Evolutionary conservation across 2,113 vertebrate genomes (phyloP), one percentile per base, ranked within the genome.

Genomic region (Apistogramma diplotaenia): DNA sequence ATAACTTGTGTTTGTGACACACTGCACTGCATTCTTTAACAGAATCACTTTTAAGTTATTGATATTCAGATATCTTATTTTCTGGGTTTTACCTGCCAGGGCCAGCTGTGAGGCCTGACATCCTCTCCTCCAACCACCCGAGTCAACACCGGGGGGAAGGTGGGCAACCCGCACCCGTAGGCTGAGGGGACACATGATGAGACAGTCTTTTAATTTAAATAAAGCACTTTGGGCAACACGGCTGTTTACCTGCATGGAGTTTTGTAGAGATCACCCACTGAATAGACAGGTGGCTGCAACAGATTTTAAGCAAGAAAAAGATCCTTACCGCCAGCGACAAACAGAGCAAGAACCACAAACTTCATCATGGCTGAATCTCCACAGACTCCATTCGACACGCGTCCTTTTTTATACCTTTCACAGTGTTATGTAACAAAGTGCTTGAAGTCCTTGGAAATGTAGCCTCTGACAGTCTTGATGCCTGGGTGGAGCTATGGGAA

Each of bases 101-200:
- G 95, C 95, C 95, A 96, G 88, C 94, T 95, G 90, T 96, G 9
- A 43, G 95, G 87, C 37, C 80, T 87, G 55, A 82, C 95, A 70
- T 96, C 94, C 27, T 87, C 89, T 76, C 95, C 95, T 21, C 94
- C 94, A 40, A 96, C 95, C 83, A 96, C 95, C 82, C 93, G 90
- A 76, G 33, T 74, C 23, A 89, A 7, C 51, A 89, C n/a, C 2
- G 95, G 95, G n/a, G 86, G 51, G 81, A 89, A 85, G 59, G 93
- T 87, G 82, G 95, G 95, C 40, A 74, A 3, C 8, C 94, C 95
- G 21, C 95, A 96, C 76, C 95, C 93, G 2, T 94, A 95, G 60
- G 92, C 95, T 96, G 84, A 58, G 8, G 61, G 3, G n/a, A 78
- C 49, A 65, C 35, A 53, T 7, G 29, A 53, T 7, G 29, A 58